Evolutionary conservation across 2,797 vertebrate genomes (phyloP), one percentile per base, ranked within the genome.

Genomic region (Hylomyscus alleni): DNA sequence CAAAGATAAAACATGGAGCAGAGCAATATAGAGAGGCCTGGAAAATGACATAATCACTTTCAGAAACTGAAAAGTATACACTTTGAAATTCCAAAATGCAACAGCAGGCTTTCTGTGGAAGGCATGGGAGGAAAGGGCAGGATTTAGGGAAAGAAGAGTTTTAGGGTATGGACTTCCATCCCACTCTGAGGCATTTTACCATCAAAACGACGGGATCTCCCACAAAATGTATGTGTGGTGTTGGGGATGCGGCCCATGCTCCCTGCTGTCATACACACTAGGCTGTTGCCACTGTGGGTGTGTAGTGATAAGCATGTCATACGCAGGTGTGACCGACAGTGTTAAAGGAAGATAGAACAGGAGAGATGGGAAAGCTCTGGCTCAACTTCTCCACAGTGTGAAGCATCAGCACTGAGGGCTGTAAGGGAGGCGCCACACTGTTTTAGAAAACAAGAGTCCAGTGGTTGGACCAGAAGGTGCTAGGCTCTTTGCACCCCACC

Each of bases 21-120:
- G 81, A 92, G 44, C 22, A 44, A 9, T 22, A 15, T 2, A 50
- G 31, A 52, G 58, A 77, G 47, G 6, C 0, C 15, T 85, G 82
- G 67, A n/a, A 82, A 77, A 93, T 84, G 69, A 54, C 58, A 54
- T 44, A 31, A 47, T n/a, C 47, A 77, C 26, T 69, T 90, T 31
- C 10, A 65, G 86, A 47, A 92, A n/a, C 60, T 29, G 72, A 20
- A 81, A 95, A 62, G 7, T 19, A 37, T 3, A 17, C 1, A 34
- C 20, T 69, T 65, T 34, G 26, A 86, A 52, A 22, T 77, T 58
- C 92, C 37, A 88, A 65, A 78, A 73, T n/a, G 72, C 90, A 95
- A 62, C n/a, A 73, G 20, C 84, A 89, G n/a, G n/a, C 4, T 56
- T 90, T 82, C 54, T 72, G 34, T 52, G 47, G 50, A 47, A 17